Conservation (phyloP, 1,140 invertebrate species). For the Asobara japonica region DNA sequence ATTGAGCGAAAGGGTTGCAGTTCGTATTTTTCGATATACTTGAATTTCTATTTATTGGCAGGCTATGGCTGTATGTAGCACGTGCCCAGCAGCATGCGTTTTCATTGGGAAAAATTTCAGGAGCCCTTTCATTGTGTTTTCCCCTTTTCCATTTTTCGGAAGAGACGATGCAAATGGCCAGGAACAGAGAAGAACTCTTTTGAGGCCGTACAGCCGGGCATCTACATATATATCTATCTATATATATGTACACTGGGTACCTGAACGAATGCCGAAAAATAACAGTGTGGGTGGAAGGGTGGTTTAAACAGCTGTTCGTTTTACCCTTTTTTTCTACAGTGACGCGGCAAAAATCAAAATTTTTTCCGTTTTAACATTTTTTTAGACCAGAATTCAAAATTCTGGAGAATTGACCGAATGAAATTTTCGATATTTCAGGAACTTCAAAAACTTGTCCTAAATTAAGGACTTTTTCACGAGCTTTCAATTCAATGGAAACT, state of each 20-base stretch:
- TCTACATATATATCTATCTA: no score
- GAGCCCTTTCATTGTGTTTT: neutral
- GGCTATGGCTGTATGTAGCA: neutral
- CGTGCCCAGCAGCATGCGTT: neutral
- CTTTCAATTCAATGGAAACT: no score
- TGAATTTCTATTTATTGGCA: neutral
- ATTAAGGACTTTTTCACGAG: no score
- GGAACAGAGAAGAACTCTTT: neutral
- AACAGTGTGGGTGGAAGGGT: slow-evolving; percentile 36
- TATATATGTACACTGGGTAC: no score
- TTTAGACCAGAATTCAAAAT: no score
- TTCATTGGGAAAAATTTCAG: neutral
- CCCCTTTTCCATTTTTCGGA: neutral
- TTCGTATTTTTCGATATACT: neutral
- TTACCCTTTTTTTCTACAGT: slow-evolving; percentile 42
- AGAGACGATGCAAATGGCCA: neutral
- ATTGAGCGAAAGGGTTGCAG: neutral
- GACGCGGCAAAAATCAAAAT: neutral
- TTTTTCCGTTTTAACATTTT: neutral
- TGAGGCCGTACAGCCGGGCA: neutral
- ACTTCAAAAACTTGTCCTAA: no score
- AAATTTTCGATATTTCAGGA: no score
- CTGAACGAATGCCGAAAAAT: slow-evolving; percentile 19
- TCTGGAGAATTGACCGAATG: no score
- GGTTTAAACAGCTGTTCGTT: slow-evolving; percentile 56